Percentiles rank a stretch among this genome's conserved stretches.
phyloP scores from a whole-genome alignment of 2,797 vertebrate genomes.

The Anguilla megastoma region DNA sequence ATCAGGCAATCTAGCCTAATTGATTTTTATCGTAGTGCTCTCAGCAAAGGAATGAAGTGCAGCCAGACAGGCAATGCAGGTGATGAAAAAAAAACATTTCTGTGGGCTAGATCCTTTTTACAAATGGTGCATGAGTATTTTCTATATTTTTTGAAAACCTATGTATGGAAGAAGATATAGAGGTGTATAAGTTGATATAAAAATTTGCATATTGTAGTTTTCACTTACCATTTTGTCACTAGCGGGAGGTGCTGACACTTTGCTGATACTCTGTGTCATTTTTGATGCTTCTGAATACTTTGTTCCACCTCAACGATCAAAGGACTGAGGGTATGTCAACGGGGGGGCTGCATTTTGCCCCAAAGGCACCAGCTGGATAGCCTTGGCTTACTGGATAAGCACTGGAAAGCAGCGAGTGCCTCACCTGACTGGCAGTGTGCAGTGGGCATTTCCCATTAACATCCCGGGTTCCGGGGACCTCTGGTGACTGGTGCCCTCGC shows the following conservation, averaged over 20 bases:
- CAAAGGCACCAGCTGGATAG: neutral
- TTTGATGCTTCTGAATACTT: neutral
- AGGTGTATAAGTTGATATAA: neutral
- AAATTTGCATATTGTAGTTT: no score
- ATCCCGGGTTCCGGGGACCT: neutral
- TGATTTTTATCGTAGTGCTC: neutral
- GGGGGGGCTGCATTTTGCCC: neutral
- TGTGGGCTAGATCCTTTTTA: no score
- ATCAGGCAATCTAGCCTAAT: neutral
- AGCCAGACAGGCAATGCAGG: neutral
- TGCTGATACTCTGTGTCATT: neutral
- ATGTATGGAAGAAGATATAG: neutral
- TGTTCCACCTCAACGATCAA: neutral
- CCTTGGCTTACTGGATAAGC: neutral
- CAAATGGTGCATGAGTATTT: no score
- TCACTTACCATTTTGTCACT: no score
- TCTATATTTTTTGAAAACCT: no score
- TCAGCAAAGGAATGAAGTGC: neutral
- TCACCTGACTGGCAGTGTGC: neutral
- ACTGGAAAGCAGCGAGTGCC: neutral
- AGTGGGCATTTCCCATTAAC: neutral
- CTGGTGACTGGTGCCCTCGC: neutral
- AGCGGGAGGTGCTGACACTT: neutral
- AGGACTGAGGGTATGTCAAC: neutral
- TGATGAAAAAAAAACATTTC: neutral